Base-by-base conservation (phyloP, 2,888 invertebrate species). In the Cordilura impudica region DNA sequence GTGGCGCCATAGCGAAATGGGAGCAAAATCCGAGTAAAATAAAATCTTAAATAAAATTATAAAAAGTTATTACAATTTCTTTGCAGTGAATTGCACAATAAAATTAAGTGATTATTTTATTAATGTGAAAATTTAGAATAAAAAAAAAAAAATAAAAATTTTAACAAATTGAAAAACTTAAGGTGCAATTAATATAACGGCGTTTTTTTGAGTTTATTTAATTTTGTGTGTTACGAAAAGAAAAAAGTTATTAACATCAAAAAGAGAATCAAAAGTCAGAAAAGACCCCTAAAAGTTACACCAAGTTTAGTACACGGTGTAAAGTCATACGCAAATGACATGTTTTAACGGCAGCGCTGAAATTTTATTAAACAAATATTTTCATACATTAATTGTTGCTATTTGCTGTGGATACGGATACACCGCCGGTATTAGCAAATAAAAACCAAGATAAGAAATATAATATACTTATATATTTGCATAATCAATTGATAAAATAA, bases 1-100 rank as follows among this genome's bases (percentile, higher is more conserved):
- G 77, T 74, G 77, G 73, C 81, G 73, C 73, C 70, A 51, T 49
- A 70, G 77, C 39, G 66, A 71, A 74, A 66, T 60, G 76, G 69
- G 77, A 56, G 66, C 45, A 49, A 65, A 66, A 29, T n/a, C 23
- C 16, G 43, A 66, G 21, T 18, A 35, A 31, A 2, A 35, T 23
- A 23, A 43, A 65, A 61, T 18, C 16, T 0, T 21, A 29, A 67
- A 26, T n/a, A 47, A 70, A 60, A 23, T 43, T 23, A 65, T 31
- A 5, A 8, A 23, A 29, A 10, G 31, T 49, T 45, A 51, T 43
- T 14, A 26, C 26, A 47, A 65, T 7, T 12, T 10, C 16, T n/a
- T 14, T 26, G 16, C 26, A 70, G 14, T 6, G 12, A 19, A 47
- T 19, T 39, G 35, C 35, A 39, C n/a, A 39, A 39, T n/a, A 12